Base-by-base conservation (phyloP, 37 sponge, comb jelly and placozoan species). In the Ianthella basta region DNA sequence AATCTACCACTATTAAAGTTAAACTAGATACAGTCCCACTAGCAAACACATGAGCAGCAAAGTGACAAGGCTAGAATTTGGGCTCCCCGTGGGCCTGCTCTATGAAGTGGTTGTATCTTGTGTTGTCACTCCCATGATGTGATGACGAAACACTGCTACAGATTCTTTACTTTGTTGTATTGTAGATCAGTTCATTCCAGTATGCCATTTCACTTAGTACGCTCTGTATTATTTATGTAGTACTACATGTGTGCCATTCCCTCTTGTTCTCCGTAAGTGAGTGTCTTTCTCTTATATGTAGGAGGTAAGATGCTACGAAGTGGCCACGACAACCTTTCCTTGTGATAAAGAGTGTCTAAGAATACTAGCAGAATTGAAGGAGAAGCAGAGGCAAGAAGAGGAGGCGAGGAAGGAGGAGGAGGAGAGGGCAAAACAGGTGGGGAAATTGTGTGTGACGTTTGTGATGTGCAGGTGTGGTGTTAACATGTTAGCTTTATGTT, bases 271-370 rank as follows among this genome's bases (percentile, higher is more conserved):
- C 33, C 72, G 23, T 14, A 24, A 66, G 15, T 23, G 15, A n/a
- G 23, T 13, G 23, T 16, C 15, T 66, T 16, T 66, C 12, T 66
- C 23, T 24, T 14, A 25, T 56, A 33, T 64, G 18, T 55, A 91
- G 92, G 92, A 88, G 36, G 59, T 56, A 18, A 88, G 75, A 27
- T 92, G 92, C 35, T 55, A 60, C 66, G 83, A 88, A 60, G 34
- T 44, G 38, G 64, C 66, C 14, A 37, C 38, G 18, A 89, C 78
- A 18, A 56, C 0, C 19, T 44, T 81, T 55, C 38, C 21, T 19
- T 92, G 92, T 64, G 86, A 86, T 50, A 57, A 82, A 16, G 92
- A 92, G 35, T 92, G 92, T 50, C 0, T n/a, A 35, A 80, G 59
- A 30, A 72, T 81, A 21, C 24, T 44, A 32, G 21, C 27, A 36